Evolutionary conservation across 2,113 vertebrate species (phyloP), one percentile per base, ranked within the genome.

Genomic region (Cygnus atratus): DNA sequence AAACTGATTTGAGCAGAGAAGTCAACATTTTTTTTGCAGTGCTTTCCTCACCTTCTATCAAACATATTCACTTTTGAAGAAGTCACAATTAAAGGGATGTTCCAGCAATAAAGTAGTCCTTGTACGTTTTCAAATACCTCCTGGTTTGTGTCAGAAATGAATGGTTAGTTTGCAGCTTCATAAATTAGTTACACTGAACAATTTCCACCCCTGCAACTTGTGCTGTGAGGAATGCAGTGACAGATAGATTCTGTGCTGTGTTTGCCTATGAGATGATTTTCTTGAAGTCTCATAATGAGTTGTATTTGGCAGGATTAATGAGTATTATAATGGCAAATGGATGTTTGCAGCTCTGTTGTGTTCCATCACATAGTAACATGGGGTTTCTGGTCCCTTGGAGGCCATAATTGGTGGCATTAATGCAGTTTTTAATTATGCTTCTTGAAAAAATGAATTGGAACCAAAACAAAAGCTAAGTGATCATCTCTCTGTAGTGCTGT

Each of bases 251-350:
- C 98, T 98, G 98, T 98, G 98, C 98, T 95, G 97, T 98, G 98
- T 99, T 99, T 99, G 99, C 98, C 98, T 99, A 98, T 98, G 98
- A 99, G 99, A 99, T 99, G 99, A 99, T 99, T 99, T 99, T 98
- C 98, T 99, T 98, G 98, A 98, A 98, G 98, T 98, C 98, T 98
- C 98, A 93, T 99, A 99, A 99, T 99, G 99, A 99, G 99, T 99
- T 99, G 98, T 98, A 98, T 99, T 99, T 99, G 99, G 98, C 98
- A 99, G 99, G 99, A 99, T 99, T 99, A 99, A 99, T 99, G 99
- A 99, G 98, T 98, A 98, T 99, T 98, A 98, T 98, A 98, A 99
- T 98, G 98, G 98, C 98, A 98, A 99, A 99, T 99, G 99, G 99
- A 99, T 99, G 98, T 98, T 99, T 98, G 98, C 98, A 98, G 98